These are phyloP conservation scores for Sesia apiformis DNA, from an alignment of 2,888 invertebrate species.

Conservation along the genomic window DNA sequence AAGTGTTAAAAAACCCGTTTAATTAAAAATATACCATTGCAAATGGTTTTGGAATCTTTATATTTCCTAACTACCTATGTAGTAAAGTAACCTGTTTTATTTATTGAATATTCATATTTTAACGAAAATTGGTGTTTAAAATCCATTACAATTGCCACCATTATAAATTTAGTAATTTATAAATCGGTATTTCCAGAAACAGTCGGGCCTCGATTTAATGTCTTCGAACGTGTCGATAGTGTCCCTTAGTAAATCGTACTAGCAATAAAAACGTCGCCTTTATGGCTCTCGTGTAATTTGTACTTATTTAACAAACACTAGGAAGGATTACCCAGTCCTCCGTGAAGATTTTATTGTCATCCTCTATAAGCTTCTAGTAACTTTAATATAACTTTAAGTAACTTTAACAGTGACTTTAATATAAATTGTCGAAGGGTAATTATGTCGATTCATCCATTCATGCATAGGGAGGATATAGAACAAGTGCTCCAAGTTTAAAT, in stretches of 20 bases:
- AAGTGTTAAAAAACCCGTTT: too few species aligned
- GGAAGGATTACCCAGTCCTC: neutral
- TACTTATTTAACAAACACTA: conserved; percentile 16
- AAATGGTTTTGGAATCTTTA: too few species aligned
- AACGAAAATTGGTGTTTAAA: neutral
- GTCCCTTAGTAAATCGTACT: conserved; percentile 32
- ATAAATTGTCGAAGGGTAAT: neutral
- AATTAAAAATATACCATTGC: too few species aligned
- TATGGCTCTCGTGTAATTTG: conserved; percentile 32
- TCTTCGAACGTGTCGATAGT: conserved; percentile 35
- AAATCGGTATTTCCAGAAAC: conserved; percentile 15
- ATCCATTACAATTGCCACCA: neutral
- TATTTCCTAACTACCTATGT: too few species aligned
- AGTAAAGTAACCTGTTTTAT: too few species aligned
- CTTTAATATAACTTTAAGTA: neutral
- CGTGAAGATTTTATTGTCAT: neutral
- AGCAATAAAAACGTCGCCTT: conserved; percentile 37
- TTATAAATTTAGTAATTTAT: neutral
- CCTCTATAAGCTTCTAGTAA: neutral
- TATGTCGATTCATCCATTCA: too few species aligned
- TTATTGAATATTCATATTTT: too few species aligned
- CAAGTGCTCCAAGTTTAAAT: conserved; percentile 1
- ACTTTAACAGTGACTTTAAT: neutral
- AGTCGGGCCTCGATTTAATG: conserved; percentile 38
- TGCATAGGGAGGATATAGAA: neutral